A percentile compares a stretch with the other conserved stretches of the same genome.
Conservation (phyloP, 1,140 invertebrate genomes). For the Drosophila truncata region DNA sequence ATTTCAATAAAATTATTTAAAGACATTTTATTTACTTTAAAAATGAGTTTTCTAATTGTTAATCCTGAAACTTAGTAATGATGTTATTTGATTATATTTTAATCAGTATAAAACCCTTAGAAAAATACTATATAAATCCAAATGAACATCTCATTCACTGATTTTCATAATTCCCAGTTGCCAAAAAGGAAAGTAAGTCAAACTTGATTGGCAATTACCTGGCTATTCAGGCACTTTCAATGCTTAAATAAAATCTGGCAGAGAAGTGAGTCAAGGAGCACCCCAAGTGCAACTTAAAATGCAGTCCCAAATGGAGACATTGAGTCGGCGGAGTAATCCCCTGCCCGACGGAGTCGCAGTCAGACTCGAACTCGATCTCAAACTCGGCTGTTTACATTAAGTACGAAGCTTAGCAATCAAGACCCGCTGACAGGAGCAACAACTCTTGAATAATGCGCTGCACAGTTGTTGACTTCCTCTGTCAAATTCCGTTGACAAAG, state of each 20-base stretch:
- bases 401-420: slow-evolving; percentile 42
- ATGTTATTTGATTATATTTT: too few relatives aligned
- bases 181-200: not conserved
- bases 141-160: too few relatives aligned
- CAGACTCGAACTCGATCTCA: not conserved
- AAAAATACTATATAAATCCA: not conserved
- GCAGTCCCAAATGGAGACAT: slow-evolving; percentile 1
- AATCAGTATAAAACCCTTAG: not conserved
- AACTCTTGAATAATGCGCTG: slow-evolving; percentile 61
- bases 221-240: slow-evolving; percentile 52
- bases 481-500: slow-evolving; percentile 60
- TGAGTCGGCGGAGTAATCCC: not conserved
- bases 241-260: not conserved
- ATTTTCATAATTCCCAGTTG: not conserved
- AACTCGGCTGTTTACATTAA: slow-evolving; percentile 46
- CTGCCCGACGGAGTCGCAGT: not conserved
- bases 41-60: too few relatives aligned
- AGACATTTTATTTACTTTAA: too few relatives aligned
- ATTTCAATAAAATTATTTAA: not conserved
- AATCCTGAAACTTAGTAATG: too few relatives aligned
- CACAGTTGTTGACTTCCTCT: slow-evolving; percentile 63
- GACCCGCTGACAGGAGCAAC: slow-evolving; percentile 41
- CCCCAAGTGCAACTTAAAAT: not conserved
- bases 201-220: slow-evolving; percentile 16
- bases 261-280: slow-evolving; percentile 9